phyloP scores from a whole-genome alignment of 2,113 vertebrate genomes.

The Delphinapterus leucas region DNA sequence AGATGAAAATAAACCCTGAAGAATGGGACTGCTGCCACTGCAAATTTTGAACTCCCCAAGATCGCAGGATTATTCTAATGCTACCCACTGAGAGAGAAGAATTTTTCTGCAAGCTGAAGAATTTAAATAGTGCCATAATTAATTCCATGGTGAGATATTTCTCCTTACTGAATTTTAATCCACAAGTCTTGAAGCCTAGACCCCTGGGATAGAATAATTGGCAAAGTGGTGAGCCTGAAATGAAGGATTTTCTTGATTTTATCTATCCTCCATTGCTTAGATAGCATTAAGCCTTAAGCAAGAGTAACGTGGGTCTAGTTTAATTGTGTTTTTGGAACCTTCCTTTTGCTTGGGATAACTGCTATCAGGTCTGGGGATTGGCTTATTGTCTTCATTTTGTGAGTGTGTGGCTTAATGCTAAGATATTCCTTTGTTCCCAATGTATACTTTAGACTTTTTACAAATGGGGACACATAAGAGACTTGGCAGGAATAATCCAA shows the following conservation, averaged over 20 bases:
- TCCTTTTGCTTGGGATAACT: background rate
- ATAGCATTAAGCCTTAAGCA: background rate
- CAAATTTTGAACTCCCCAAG: background rate
- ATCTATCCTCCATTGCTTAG: background rate
- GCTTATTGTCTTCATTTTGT: background rate
- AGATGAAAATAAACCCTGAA: background rate
- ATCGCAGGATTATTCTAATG: background rate
- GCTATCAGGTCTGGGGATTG: background rate
- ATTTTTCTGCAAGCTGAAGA: background rate
- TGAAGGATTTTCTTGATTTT: background rate
- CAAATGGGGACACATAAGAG: background rate
- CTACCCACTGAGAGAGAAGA: background rate
- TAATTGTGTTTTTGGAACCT: background rate
- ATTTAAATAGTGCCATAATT: constrained; percentile 13
- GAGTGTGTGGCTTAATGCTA: background rate
- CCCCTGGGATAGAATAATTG: background rate
- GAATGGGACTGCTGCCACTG: background rate
- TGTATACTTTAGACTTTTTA: background rate
- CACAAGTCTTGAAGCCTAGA: background rate
- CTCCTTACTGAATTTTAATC: constrained; percentile 21
- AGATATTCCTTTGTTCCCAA: background rate
- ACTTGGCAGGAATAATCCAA: background rate
- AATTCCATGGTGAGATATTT: background rate
- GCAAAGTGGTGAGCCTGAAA: background rate
- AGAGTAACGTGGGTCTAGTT: background rate